phyloP scores from a whole-genome alignment of 2,113 vertebrate species.

The Pseudopipra pipra region DNA sequence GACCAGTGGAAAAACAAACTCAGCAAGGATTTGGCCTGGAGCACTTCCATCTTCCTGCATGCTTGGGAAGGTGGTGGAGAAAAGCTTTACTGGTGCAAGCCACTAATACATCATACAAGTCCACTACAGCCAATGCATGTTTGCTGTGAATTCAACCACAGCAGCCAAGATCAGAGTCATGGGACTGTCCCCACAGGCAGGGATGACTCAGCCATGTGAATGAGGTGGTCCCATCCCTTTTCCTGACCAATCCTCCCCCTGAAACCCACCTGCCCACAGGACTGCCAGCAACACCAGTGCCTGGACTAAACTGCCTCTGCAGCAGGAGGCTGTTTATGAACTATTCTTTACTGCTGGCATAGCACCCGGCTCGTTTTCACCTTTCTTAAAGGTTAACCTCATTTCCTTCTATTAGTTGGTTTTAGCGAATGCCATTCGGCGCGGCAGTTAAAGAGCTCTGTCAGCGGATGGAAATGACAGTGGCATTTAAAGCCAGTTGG shows the following conservation, averaged over 20 bases:
- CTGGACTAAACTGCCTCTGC: not conserved
- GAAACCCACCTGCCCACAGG: not conserved
- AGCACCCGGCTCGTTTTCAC: conserved; percentile 31
- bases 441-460: conserved; percentile 30
- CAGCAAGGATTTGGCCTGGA: not conserved
- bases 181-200: not conserved
- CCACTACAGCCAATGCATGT: not conserved
- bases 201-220: not conserved
- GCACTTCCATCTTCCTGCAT: not conserved
- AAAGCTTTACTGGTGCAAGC: not conserved
- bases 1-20: not conserved
- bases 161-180: not conserved
- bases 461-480: conserved; percentile 54
- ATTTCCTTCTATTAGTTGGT: conserved; percentile 69
- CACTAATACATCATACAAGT: accelerated
- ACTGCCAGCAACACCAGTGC: not conserved
- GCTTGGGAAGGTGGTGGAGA: not conserved
- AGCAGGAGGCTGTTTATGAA: conserved; percentile 55
- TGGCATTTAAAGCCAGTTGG: conserved; percentile 45
- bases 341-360: conserved; percentile 48
- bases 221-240: accelerated
- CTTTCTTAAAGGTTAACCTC: conserved; percentile 69
- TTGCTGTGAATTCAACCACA: not conserved
- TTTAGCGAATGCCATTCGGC: conserved; percentile 56
- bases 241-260: not conserved